Evolutionary conservation across 2,888 invertebrate genomes (phyloP).

Genomic region (Caenorhabditis sulstoni): DNA sequence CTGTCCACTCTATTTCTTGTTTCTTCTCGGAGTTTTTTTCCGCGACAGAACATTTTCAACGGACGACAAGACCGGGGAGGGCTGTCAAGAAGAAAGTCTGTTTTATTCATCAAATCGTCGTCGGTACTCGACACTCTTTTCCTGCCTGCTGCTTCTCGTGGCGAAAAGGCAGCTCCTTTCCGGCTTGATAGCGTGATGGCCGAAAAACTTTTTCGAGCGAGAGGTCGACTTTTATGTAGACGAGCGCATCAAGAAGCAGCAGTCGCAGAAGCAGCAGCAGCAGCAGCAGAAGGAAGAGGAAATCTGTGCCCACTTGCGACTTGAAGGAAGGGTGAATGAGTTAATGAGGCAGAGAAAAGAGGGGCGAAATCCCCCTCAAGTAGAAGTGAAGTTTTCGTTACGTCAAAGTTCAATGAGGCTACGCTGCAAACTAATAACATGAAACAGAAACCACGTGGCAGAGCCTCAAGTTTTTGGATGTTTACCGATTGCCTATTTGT

Average conservation of each 20-base stretch:
- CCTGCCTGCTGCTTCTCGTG: neutral
- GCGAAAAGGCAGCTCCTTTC: slow-evolving; percentile 22
- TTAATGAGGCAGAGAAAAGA: slow-evolving; percentile 38
- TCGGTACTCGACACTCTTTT: slow-evolving; percentile 46
- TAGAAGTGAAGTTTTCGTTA: neutral
- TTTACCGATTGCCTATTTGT: slow-evolving; percentile 26
- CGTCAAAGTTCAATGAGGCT: slow-evolving; percentile 3
- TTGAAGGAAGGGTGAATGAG: slow-evolving; percentile 32
- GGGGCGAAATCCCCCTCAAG: slow-evolving; percentile 4
- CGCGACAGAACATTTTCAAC: slow-evolving; percentile 35
- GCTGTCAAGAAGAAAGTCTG: slow-evolving; percentile 59
- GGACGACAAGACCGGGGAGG: slow-evolving; percentile 5
- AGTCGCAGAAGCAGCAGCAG: no score
- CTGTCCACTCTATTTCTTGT: slow-evolving; percentile 21
- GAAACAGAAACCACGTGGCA: neutral
- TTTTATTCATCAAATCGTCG: slow-evolving; percentile 62
- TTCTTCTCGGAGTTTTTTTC: slow-evolving; percentile 6
- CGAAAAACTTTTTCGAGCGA: slow-evolving; percentile 5
- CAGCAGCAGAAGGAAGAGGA: neutral
- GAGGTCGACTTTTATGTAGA: slow-evolving; percentile 5
- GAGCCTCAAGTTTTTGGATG: no score
- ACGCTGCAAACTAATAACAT: neutral
- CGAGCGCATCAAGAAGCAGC: no score
- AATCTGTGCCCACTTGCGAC: slow-evolving; percentile 21
- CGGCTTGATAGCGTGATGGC: slow-evolving; percentile 53